Base-by-base conservation (phyloP, 2,113 vertebrate genomes). In the Toxostoma redivivum region DNA sequence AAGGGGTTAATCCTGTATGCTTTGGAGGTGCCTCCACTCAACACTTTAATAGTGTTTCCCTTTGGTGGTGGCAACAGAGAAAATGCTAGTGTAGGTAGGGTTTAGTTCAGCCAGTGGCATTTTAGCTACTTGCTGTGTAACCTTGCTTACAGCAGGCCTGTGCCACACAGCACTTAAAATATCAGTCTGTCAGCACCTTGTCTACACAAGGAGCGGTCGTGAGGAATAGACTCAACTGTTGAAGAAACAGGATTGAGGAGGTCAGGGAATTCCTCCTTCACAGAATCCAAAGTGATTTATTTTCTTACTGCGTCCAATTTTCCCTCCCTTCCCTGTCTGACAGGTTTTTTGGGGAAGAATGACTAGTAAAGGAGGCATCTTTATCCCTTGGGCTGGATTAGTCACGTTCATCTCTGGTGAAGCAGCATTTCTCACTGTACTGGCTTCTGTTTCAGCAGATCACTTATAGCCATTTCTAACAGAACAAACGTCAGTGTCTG, bases 261-360 rank as follows among this genome's bases (percentile, higher is more conserved):
- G 93, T 96, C 95, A 97, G 95, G 96, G 94, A 93, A 97, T 95
- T 97, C 96, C 95, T 97, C 88, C 94, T 90, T 93, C 94, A 92
- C 86, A 86, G 77, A 95, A 96, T 95, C 88, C 82, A 72, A 83
- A 96, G 82, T 90, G 95, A 97, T 97, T 95, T 95, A 92, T 97
- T 95, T 96, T 97, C 95, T 96, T 78, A 81, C 90, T 38, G n/a
- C 90, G 90, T 92, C 90, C 48, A 96, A 88, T 93, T 93, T 93
- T 74, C 77, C 87, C 88, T 96, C 87, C 74, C 80, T 80, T 93
- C 86, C 72, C 86, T 44, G 93, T 94, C 92, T 94, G 90, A 84
- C 95, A 95, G 90, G 31, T 96, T 95, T 97, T 93, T 95, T 16
- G 84, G 94, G 57, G 37, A 83, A 94, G 88, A 96, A 69, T 94